phyloP scores from a whole-genome alignment of 37 sponge, comb jelly and placozoan genomes.

The Petrosia ficiformis region DNA sequence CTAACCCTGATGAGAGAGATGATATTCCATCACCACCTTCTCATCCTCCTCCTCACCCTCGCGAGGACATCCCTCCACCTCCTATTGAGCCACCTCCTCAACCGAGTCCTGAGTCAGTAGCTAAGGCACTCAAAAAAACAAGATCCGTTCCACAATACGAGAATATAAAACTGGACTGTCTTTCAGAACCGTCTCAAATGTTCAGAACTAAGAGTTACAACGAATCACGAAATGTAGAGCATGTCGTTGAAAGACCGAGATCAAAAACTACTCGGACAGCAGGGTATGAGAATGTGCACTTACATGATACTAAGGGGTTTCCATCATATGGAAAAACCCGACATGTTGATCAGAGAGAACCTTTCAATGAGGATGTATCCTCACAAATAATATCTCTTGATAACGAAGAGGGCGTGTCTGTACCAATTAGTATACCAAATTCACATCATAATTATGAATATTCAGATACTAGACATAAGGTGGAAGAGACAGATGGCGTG shows the following conservation, averaged over 20 bases:
- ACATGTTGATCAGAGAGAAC: neutral
- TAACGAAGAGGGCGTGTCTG: neutral
- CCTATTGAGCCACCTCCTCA: neutral
- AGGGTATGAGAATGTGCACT: constrained; percentile 1
- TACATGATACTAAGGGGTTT: neutral
- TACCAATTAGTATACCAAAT: neutral
- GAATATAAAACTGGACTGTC: neutral
- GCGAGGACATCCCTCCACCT: neutral
- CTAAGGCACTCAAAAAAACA: neutral
- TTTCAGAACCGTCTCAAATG: neutral
- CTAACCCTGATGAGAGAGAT: neutral
- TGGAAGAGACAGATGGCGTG: neutral
- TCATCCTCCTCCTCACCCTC: neutral
- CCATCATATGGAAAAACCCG: neutral
- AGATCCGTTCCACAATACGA: neutral
- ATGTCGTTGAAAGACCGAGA: neutral
- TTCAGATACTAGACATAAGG: neutral
- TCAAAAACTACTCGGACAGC: neutral
- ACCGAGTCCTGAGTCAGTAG: no score
- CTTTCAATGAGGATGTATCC: neutral
- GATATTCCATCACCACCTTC: neutral
- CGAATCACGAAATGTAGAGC: no score
- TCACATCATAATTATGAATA: neutral
- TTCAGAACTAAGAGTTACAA: no score
- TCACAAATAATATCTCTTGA: neutral